Conservation (phyloP, 2,888 invertebrate species). For the Ormyrus thymus region DNA sequence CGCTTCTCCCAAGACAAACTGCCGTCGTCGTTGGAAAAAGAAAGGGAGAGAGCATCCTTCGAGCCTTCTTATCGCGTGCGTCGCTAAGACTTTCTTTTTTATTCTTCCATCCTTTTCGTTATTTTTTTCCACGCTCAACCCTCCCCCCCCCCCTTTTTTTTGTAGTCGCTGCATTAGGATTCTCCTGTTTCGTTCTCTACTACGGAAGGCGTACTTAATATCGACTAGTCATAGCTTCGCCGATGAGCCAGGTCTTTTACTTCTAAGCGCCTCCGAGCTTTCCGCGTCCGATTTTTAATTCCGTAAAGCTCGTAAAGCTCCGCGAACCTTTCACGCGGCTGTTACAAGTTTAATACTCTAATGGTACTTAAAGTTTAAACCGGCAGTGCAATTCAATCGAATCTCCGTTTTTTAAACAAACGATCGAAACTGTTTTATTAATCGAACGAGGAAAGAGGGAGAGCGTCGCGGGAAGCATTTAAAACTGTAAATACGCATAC, state of each 20-base stretch:
- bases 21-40: neutral
- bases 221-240: conserved; percentile 54
- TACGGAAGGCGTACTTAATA: conserved; percentile 32
- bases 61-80: conserved; percentile 34
- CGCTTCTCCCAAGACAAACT: conserved; percentile 3
- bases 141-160: conserved; percentile 3
- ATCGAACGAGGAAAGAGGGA: conserved; percentile 11
- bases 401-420: conserved; percentile 15
- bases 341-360: conserved; percentile 31
- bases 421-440: conserved; percentile 17
- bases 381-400: conserved; percentile 8
- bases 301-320: conserved; percentile 16
- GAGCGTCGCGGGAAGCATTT: conserved; percentile 14
- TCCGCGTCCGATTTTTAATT: conserved; percentile 36
- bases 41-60: neutral
- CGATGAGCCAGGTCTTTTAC: conserved; percentile 32
- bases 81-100: conserved; percentile 27
- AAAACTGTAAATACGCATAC: conserved; percentile 37
- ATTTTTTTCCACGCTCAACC: neutral
- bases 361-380: conserved; percentile 31
- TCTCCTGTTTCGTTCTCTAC: neutral
- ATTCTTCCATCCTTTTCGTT: neutral
- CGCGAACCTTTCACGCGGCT: neutral
- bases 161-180: conserved; percentile 20
- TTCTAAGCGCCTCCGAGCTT: conserved; percentile 21